Conservation (phyloP, 2,113 vertebrate species). For the Peucedramus taeniatus region DNA sequence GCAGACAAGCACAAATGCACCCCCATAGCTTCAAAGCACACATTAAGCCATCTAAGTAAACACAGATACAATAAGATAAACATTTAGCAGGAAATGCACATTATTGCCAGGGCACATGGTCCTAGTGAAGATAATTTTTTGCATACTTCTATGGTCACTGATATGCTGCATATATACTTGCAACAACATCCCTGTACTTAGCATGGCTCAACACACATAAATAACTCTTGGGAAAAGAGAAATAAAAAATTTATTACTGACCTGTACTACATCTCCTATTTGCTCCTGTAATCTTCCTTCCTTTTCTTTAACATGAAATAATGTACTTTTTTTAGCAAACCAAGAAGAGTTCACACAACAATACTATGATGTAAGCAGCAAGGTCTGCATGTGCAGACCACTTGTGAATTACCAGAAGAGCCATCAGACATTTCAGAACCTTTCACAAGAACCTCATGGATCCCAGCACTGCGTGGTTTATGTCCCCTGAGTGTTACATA, state of each 20-base stretch:
- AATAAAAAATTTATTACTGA: not conserved
- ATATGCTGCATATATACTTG: not conserved
- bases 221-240: not conserved
- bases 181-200: not conserved
- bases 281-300: not conserved
- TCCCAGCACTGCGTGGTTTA: not conserved
- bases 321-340: not conserved
- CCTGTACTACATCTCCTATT: not conserved
- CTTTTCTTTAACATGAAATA: not conserved
- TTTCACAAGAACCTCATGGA: not conserved
- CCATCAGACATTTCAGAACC: not conserved
- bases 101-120: not conserved
- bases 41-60: not conserved
- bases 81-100: not conserved
- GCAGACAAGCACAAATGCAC: not conserved
- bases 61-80: not conserved
- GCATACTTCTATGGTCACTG: not conserved
- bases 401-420: not conserved
- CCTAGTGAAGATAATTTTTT: not conserved
- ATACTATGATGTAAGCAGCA: not conserved
- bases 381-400: not conserved
- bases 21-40: not conserved
- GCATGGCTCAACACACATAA: not conserved
- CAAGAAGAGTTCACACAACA: not conserved
- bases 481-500: not conserved